These are phyloP conservation scores for Ficedula albicollis DNA, from an alignment of 2,797 vertebrate species.

Conservation along the genomic window DNA sequence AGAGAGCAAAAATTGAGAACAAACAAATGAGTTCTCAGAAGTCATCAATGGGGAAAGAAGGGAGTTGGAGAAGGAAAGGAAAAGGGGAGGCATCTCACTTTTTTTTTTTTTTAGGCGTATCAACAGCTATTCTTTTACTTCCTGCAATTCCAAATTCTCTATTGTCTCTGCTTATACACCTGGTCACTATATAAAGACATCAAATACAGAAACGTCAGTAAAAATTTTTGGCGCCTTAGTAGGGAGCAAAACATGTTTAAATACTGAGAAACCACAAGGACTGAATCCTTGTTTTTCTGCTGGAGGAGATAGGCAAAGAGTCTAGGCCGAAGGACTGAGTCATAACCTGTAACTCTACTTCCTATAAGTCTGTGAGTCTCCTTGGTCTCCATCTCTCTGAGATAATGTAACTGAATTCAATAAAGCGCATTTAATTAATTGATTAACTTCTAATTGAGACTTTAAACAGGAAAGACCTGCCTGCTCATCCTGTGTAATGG, in stretches of 20 bases:
- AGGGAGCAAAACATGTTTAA: not conserved
- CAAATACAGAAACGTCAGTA: not conserved
- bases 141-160: not conserved
- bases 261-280: not conserved
- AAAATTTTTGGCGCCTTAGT: not conserved
- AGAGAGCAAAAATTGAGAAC: not conserved
- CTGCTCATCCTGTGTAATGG: not conserved
- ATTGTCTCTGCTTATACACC: not conserved
- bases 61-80: not conserved
- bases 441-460: not conserved
- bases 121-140: not conserved
- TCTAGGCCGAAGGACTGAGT: not conserved
- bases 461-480: slow-evolving; percentile 4
- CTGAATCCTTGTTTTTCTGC: not conserved
- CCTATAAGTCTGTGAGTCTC: not conserved
- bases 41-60: not conserved
- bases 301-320: not conserved
- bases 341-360: not conserved
- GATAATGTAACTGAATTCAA: slow-evolving; percentile 14
- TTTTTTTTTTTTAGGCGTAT: not conserved
- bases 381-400: not conserved
- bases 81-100: not conserved
- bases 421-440: slow-evolving; percentile 9
- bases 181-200: not conserved
- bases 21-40: not conserved